These are phyloP conservation scores for Pygocentrus nattereri DNA, from an alignment of 2,797 vertebrate species.

Conservation along the genomic window DNA sequence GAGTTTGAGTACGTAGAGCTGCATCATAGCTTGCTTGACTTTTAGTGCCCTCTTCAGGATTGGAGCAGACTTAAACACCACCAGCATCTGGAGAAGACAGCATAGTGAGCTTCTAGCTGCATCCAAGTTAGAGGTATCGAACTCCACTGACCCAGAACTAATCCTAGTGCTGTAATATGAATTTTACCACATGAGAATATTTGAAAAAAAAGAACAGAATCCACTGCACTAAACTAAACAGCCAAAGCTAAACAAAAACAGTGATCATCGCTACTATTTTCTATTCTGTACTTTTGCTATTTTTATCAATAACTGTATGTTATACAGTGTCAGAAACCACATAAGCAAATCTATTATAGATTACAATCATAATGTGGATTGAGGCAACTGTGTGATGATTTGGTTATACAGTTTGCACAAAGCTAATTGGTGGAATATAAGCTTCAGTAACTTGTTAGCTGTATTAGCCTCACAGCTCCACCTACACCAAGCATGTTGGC, in stretches of 20 bases:
- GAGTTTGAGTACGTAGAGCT: conserved; percentile 94
- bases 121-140: neutral
- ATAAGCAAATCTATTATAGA: neutral
- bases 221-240: too few species aligned
- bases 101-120: neutral
- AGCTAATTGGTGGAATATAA: neutral
- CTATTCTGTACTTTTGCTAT: too few species aligned
- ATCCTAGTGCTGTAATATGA: too few species aligned
- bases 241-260: too few species aligned
- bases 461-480: neutral
- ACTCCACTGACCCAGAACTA: neutral
- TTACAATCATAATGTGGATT: neutral
- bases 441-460: neutral
- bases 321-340: neutral
- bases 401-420: neutral
- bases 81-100: conserved; percentile 85
- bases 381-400: neutral
- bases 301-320: neutral
- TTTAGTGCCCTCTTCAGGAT: conserved; percentile 95
- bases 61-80: conserved; percentile 96
- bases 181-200: too few species aligned
- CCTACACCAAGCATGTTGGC: too few species aligned
- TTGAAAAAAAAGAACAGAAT: too few species aligned
- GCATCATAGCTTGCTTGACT: conserved; percentile 97
- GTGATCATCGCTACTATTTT: too few species aligned